Evolutionary conservation across 2,797 vertebrate species (phyloP).

Genomic region (Sorex maritimensis): DNA sequence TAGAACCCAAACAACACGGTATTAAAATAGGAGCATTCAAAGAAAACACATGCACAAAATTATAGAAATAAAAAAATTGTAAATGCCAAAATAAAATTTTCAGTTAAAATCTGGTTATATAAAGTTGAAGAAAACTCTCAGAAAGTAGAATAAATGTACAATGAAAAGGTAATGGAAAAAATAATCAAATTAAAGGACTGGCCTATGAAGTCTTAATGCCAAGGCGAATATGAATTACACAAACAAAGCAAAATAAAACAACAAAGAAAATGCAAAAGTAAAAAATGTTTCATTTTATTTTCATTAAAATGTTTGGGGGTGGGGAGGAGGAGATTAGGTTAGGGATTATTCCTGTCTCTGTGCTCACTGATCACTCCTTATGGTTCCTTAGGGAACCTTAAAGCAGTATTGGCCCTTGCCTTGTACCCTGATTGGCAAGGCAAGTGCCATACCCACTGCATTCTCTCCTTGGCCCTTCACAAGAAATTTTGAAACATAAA

Average conservation of each 20-base stretch:
- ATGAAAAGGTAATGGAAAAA: neutral
- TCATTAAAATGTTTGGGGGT: too few relatives aligned
- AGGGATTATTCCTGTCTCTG: too few relatives aligned
- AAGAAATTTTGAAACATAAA: conserved; percentile 56
- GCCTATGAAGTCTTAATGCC: conserved; percentile 19
- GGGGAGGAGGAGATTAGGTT: too few relatives aligned
- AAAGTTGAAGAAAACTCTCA: conserved; percentile 10
- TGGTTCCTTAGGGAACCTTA: too few relatives aligned
- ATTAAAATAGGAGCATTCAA: conserved; percentile 31
- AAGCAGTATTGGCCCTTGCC: too few relatives aligned
- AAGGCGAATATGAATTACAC: conserved; percentile 19
- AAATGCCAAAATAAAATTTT: conserved; percentile 39
- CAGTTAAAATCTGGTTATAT: neutral
- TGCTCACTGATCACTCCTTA: too few relatives aligned
- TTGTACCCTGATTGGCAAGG: too few relatives aligned
- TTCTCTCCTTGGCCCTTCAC: too few relatives aligned
- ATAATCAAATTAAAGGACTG: neutral
- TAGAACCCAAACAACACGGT: conserved; percentile 21
- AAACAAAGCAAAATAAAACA: conserved; percentile 12
- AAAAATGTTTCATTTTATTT: neutral
- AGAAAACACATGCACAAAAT: neutral
- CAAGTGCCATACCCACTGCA: too few relatives aligned
- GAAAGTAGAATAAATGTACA: conserved; percentile 50
- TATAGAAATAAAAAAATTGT: neutral
- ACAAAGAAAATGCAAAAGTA: neutral